phyloP scores from a whole-genome alignment of 1,140 invertebrate genomes.

The Polypedilum pembai region DNA sequence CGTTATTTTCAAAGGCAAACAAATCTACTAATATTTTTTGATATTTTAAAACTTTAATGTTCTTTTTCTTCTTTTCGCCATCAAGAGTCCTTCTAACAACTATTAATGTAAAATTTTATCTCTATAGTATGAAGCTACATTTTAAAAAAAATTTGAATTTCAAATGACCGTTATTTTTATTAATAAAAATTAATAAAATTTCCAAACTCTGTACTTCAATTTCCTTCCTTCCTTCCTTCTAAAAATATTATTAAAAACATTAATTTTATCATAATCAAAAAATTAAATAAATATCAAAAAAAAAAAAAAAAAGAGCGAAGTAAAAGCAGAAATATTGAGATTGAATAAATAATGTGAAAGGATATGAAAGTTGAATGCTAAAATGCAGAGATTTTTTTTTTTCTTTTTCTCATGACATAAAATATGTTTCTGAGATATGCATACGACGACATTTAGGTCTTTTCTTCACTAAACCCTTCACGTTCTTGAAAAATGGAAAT shows the following conservation, averaged over 20 bases:
- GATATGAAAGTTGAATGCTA: not conserved
- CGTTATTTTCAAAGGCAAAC: too few relatives aligned
- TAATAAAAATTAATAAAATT: too few relatives aligned
- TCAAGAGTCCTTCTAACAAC: too few relatives aligned
- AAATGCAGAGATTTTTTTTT: not conserved
- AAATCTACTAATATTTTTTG: too few relatives aligned
- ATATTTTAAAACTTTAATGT: too few relatives aligned
- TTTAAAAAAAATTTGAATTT: too few relatives aligned
- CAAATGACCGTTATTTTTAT: too few relatives aligned
- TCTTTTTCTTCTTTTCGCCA: too few relatives aligned
- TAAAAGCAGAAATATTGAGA: not conserved
- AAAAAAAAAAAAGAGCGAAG: not conserved
- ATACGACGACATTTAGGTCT: not conserved
- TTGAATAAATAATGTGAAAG: not conserved
- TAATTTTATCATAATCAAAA: not conserved
- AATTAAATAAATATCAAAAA: not conserved
- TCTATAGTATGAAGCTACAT: too few relatives aligned
- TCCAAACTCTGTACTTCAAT: not conserved
- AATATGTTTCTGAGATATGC: not conserved
- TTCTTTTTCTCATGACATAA: not conserved
- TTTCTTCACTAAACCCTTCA: not conserved
- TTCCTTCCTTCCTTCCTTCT: not conserved
- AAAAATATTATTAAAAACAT: too few relatives aligned
- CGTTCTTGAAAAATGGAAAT: conserved; percentile 28
- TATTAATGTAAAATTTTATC: too few relatives aligned